Percentiles rank a stretch among this genome's conserved stretches.
phyloP scores from a whole-genome alignment of 2,797 vertebrate genomes.

The Notamacropus eugenii region DNA sequence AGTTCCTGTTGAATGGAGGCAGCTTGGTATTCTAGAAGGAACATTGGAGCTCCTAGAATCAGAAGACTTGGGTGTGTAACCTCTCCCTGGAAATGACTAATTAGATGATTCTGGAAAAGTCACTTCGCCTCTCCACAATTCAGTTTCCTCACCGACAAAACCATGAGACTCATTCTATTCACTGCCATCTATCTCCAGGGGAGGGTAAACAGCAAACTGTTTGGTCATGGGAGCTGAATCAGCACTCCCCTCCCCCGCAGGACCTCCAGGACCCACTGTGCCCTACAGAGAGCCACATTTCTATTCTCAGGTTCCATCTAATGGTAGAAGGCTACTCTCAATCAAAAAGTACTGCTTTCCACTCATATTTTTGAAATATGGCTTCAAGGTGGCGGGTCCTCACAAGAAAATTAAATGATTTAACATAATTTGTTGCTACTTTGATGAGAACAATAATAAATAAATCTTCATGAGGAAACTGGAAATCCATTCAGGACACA shows the following conservation, averaged over 20 bases:
- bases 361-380: constrained; percentile 82
- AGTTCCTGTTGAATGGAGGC: background rate
- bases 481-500: constrained; percentile 74
- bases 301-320: constrained; percentile 64
- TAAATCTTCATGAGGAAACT: constrained; percentile 80
- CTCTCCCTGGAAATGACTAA: background rate
- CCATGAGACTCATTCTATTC: background rate
- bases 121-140: background rate
- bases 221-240: background rate
- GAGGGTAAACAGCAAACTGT: background rate
- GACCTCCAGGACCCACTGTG: constrained; percentile 2
- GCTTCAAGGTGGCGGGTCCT: constrained; percentile 79
- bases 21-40: background rate
- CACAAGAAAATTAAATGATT: constrained; percentile 85
- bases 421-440: constrained; percentile 80
- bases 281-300: constrained; percentile 69
- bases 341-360: constrained; percentile 74
- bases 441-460: constrained; percentile 84
- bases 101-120: background rate
- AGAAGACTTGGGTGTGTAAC: background rate
- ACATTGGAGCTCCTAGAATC: background rate
- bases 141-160: background rate
- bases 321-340: constrained; percentile 68
- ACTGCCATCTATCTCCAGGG: background rate
- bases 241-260: background rate